Evolutionary conservation across 2,888 invertebrate genomes (phyloP).

Genomic region (Alitta virens): DNA sequence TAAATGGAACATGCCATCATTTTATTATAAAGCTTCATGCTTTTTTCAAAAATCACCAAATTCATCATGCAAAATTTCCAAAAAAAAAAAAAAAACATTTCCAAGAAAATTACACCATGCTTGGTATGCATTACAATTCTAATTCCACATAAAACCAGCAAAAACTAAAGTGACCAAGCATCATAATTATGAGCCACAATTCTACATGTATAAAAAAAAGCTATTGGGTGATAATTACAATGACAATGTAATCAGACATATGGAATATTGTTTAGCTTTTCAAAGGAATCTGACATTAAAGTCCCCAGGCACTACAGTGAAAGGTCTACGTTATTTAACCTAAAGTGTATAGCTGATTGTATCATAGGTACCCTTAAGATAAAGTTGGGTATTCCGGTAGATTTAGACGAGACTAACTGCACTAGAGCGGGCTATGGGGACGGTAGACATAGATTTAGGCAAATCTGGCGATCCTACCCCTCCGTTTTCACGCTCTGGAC

Average conservation of each 20-base stretch:
- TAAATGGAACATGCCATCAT: too few relatives aligned
- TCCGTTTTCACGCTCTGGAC: conserved; percentile 24
- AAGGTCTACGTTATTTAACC: too few relatives aligned
- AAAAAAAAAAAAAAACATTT: too few relatives aligned
- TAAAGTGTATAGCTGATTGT: neutral
- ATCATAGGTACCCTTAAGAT: conserved; percentile 17
- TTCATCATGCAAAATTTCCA: too few relatives aligned
- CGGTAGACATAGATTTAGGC: conserved; percentile 26
- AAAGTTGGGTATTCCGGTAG: conserved; percentile 2
- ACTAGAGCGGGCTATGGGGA: conserved; percentile 31
- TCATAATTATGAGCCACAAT: neutral
- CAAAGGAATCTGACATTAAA: too few relatives aligned
- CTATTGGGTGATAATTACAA: neutral
- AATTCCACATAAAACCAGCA: too few relatives aligned
- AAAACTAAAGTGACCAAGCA: too few relatives aligned
- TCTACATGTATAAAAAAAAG: neutral
- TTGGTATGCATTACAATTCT: too few relatives aligned
- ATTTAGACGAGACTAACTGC: conserved; percentile 32
- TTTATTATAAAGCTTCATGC: too few relatives aligned
- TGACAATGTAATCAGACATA: neutral
- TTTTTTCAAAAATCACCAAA: too few relatives aligned
- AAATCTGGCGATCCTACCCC: conserved; percentile 26
- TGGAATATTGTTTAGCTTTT: neutral
- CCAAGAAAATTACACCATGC: too few relatives aligned
- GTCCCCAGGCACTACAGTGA: too few relatives aligned